A percentile compares a stretch with the other conserved stretches of the same genome.
These are phyloP conservation scores for Silurus lanzhouensis DNA, from an alignment of 2,797 vertebrate genomes.

Conservation along the genomic window DNA sequence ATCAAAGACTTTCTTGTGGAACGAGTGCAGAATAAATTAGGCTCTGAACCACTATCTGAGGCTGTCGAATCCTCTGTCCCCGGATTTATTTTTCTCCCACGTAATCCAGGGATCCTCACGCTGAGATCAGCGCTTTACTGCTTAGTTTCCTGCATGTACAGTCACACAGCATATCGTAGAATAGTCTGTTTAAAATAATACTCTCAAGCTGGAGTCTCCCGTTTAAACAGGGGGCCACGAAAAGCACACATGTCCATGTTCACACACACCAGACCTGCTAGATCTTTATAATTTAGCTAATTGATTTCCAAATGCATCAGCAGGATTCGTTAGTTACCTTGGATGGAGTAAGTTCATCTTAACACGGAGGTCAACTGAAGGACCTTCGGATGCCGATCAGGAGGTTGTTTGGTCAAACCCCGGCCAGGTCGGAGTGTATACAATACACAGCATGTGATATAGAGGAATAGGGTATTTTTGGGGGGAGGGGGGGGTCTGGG, in stretches of 20 bases:
- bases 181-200: background rate
- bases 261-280: background rate
- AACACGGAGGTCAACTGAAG: background rate
- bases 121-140: background rate
- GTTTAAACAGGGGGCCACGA: background rate
- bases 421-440: background rate
- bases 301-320: background rate
- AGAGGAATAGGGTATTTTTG: background rate
- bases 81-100: slow-evolving; percentile 2
- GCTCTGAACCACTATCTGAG: background rate
- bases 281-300: background rate
- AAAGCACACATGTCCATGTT: background rate
- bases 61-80: background rate
- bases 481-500: background rate
- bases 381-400: too few species aligned
- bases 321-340: background rate
- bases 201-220: background rate
- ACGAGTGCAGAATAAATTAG: slow-evolving; percentile 18
- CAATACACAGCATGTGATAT: background rate
- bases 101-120: slow-evolving; percentile 14
- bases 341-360: background rate
- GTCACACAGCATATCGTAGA: background rate
- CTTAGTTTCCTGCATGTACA: background rate
- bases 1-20: slow-evolving; percentile 15
- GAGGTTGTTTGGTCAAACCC: background rate